phyloP scores from a whole-genome alignment of 2,888 invertebrate species.

The Agrenia bidenticulata region DNA sequence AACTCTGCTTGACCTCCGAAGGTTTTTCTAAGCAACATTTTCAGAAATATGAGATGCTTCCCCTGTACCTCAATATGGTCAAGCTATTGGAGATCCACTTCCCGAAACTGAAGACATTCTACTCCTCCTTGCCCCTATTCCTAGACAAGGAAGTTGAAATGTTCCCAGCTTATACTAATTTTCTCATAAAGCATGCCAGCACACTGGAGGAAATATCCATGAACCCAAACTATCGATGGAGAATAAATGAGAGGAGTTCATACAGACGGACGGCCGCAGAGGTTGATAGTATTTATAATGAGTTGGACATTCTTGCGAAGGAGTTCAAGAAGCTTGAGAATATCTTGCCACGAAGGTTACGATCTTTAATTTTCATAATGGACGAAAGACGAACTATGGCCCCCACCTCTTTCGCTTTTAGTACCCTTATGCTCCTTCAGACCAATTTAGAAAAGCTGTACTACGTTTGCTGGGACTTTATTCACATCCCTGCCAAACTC shows the following conservation, averaged over 20 bases:
- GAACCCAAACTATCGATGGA: background rate
- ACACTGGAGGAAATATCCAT: background rate
- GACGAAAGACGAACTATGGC: background rate
- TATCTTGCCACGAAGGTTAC: too few species aligned
- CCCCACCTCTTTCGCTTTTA: background rate
- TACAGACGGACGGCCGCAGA: too few species aligned
- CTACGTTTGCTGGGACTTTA: conserved; percentile 10
- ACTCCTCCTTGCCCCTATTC: background rate
- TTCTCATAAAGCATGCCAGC: background rate
- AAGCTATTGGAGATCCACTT: background rate
- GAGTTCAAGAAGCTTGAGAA: too few species aligned
- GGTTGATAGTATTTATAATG: too few species aligned
- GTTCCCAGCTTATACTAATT: background rate
- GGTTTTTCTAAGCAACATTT: background rate
- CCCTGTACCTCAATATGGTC: background rate
- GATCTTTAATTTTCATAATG: background rate
- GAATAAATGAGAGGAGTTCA: background rate
- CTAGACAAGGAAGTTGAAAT: conserved; percentile 9
- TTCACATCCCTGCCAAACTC: background rate
- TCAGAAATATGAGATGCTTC: background rate
- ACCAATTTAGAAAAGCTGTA: background rate
- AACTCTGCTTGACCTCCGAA: background rate
- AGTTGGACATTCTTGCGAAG: too few species aligned
- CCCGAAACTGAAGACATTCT: background rate
- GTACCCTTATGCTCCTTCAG: background rate